These are phyloP conservation scores for Cyprinodon tularosa DNA, from an alignment of 2,113 vertebrate genomes.

Conservation along the genomic window DNA sequence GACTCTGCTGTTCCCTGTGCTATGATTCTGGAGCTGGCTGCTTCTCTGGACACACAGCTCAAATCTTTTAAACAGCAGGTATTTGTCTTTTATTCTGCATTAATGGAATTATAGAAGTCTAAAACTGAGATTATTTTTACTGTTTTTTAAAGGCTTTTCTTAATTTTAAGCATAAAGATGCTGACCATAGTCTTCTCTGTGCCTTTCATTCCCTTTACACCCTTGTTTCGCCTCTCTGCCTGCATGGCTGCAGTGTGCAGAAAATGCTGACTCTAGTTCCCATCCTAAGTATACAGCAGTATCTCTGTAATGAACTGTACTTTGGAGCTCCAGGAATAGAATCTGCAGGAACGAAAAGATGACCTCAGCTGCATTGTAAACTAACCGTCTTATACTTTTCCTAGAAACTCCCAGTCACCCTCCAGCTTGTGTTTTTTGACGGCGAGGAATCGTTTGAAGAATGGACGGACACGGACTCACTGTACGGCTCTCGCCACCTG, in stretches of 20 bases:
- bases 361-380: neutral
- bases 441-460: conserved; percentile 89
- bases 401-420: conserved; percentile 77
- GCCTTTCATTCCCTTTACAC: neutral
- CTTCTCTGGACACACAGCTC: conserved; percentile 81
- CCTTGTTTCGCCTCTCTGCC: conserved; percentile 13
- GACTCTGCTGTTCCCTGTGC: conserved; percentile 90
- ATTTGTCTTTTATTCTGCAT: neutral
- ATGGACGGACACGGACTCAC: conserved; percentile 87
- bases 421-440: conserved; percentile 90
- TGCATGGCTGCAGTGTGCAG: conserved; percentile 36
- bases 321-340: conserved; percentile 25
- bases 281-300: conserved; percentile 23
- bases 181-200: conserved; percentile 14
- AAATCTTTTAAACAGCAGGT: conserved; percentile 81
- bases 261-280: conserved; percentile 59
- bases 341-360: conserved; percentile 27
- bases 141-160: neutral
- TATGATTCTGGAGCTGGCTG: conserved; percentile 84
- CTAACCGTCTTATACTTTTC: neutral
- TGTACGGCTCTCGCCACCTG: conserved; percentile 90
- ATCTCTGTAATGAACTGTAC: conserved; percentile 35
- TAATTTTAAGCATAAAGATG: conserved; percentile 41
- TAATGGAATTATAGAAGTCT: neutral
- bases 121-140: neutral